phyloP scores from a whole-genome alignment of 1,140 invertebrate species.

The Orchestia grillus region DNA sequence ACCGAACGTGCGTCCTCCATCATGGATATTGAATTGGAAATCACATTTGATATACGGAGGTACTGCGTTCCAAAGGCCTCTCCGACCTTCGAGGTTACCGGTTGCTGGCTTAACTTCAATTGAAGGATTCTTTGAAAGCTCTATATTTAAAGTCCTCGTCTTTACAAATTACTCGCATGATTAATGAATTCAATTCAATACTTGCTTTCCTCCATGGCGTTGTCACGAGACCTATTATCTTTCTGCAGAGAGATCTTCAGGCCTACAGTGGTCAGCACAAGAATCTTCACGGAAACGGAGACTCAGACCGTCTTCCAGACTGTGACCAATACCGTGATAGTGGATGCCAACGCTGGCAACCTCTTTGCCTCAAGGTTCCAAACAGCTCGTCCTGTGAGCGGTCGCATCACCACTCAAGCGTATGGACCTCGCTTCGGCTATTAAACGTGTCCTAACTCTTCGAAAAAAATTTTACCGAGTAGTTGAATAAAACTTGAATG shows the following conservation, averaged over 20 bases:
- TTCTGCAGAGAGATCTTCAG: neutral
- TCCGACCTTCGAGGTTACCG: too few relatives aligned
- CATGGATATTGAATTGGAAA: too few relatives aligned
- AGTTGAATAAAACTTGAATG: neutral
- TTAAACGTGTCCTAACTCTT: neutral
- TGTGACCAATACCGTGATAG: conserved; percentile 11
- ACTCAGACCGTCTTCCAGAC: conserved; percentile 21
- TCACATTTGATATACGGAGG: too few relatives aligned
- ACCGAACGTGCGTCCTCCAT: too few relatives aligned
- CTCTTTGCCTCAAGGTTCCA: neutral
- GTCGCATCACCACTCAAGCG: neutral
- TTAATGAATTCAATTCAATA: too few relatives aligned
- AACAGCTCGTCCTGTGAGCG: neutral
- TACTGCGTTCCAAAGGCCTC: too few relatives aligned
- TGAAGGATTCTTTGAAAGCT: too few relatives aligned
- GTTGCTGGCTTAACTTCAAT: too few relatives aligned
- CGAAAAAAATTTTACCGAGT: neutral
- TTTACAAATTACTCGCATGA: too few relatives aligned
- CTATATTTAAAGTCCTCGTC: too few relatives aligned
- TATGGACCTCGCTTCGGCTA: neutral
- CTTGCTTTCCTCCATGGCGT: too few relatives aligned
- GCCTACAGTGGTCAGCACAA: conserved; percentile 23
- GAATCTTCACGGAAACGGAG: conserved; percentile 1
- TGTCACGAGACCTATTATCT: neutral
- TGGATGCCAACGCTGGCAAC: neutral